These are phyloP conservation scores for Pyrochroa serraticornis DNA, from an alignment of 2,888 invertebrate species.

Conservation along the genomic window DNA sequence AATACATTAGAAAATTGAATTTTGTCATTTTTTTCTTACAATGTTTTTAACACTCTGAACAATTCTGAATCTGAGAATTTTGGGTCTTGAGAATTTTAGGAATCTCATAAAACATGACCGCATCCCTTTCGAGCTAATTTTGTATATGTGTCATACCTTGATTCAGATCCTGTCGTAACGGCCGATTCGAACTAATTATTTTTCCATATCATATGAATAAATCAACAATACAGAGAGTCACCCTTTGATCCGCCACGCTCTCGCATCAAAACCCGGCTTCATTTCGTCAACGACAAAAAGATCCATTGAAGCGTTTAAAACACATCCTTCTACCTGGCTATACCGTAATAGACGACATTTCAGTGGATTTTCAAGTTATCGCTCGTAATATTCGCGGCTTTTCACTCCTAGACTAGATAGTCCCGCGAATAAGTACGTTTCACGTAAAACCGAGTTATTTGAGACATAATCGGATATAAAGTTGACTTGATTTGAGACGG, in stretches of 20 bases:
- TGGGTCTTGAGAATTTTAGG: too few relatives aligned
- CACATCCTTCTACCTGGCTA: slow-evolving; percentile 27
- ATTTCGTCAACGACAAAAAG: slow-evolving; percentile 24
- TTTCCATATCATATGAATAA: too few relatives aligned
- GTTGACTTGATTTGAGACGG: slow-evolving; percentile 34
- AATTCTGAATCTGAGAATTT: too few relatives aligned
- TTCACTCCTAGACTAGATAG: neutral
- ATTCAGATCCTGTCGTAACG: too few relatives aligned
- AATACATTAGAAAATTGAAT: too few relatives aligned
- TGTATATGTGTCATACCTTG: too few relatives aligned
- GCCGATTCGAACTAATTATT: too few relatives aligned
- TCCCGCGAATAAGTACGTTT: slow-evolving; percentile 20
- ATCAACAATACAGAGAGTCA: too few relatives aligned
- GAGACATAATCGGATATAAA: slow-evolving; percentile 34
- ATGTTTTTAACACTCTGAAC: too few relatives aligned
- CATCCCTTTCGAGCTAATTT: too few relatives aligned
- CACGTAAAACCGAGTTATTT: slow-evolving; percentile 29
- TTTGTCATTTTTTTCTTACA: too few relatives aligned
- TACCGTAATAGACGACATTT: slow-evolving; percentile 1
- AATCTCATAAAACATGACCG: too few relatives aligned
- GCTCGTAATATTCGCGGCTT: slow-evolving; percentile 17
- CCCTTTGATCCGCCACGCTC: slow-evolving; percentile 23
- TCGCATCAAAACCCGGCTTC: slow-evolving; percentile 9
- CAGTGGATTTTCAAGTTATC: slow-evolving; percentile 15
- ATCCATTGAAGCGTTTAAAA: slow-evolving; percentile 25